phyloP scores from a whole-genome alignment of 2,113 vertebrate species.

The Aldabrachelys gigantea region DNA sequence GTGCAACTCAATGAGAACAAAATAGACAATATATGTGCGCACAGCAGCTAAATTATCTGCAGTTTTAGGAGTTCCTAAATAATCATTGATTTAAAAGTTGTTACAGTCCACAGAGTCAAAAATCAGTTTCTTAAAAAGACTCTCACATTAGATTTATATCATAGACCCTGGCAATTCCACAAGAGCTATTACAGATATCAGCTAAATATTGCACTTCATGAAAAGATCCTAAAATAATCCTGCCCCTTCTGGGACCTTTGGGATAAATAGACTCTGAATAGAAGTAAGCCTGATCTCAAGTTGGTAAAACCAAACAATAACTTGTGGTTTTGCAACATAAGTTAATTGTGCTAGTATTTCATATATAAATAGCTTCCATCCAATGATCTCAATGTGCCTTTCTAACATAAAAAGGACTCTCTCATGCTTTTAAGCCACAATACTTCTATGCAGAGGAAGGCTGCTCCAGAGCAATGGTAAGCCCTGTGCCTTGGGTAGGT shows the following conservation, averaged over 20 bases:
- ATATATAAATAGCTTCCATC: not conserved
- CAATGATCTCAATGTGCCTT: not conserved
- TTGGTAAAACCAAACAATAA: constrained; percentile 11
- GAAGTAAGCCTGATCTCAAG: not conserved
- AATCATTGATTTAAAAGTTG: constrained; percentile 73
- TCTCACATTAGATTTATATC: not conserved
- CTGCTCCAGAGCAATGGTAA: not conserved
- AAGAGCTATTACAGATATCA: not conserved
- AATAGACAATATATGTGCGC: not conserved
- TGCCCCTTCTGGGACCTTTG: not conserved
- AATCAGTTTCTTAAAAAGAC: constrained; percentile 59
- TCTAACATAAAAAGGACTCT: not conserved
- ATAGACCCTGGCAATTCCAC: not conserved
- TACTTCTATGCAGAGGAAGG: not conserved
- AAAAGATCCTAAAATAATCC: not conserved
- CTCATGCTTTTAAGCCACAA: not conserved
- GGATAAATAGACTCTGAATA: not conserved
- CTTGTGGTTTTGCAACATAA: not conserved
- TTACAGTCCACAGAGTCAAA: constrained; percentile 76
- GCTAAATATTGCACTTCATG: not conserved
- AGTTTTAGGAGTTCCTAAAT: constrained; percentile 74
- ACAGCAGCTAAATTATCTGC: constrained; percentile 25
- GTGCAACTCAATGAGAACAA: constrained; percentile 33
- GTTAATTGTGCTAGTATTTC: not conserved
- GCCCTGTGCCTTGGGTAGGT: not conserved